Evolutionary conservation across 2,113 vertebrate species (phyloP).

Genomic region (Hemiprocne comata): DNA sequence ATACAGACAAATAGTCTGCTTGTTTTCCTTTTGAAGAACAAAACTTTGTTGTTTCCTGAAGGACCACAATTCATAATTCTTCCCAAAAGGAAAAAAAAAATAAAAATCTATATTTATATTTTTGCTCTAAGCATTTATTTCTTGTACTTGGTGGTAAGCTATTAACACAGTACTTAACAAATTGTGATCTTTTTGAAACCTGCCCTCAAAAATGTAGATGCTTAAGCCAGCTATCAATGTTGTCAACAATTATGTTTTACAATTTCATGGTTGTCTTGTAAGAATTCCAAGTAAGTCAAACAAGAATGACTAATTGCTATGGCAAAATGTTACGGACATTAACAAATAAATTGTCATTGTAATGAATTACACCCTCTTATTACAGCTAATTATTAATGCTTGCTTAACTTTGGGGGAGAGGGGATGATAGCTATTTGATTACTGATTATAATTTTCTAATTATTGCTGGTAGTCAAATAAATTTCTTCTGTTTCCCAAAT

Average conservation of each 20-base stretch:
- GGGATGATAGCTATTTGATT: slow-evolving; percentile 19
- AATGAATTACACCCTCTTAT: slow-evolving; percentile 34
- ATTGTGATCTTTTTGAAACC: background rate
- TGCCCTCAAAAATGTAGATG: background rate
- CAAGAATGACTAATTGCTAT: slow-evolving; percentile 41
- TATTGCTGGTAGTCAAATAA: slow-evolving; percentile 14
- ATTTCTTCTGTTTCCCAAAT: slow-evolving; percentile 41
- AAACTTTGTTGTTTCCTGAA: background rate
- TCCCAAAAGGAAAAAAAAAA: background rate
- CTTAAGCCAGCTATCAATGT: background rate
- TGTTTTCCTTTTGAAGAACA: slow-evolving; percentile 30
- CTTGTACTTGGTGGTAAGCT: background rate
- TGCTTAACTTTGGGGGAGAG: slow-evolving; percentile 8
- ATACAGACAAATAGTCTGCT: background rate
- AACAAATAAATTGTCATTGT: slow-evolving; percentile 44
- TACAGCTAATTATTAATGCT: slow-evolving; percentile 43
- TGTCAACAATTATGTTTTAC: slow-evolving; percentile 41
- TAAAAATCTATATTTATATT: background rate
- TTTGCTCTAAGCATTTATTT: background rate
- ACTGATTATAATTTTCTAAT: slow-evolving; percentile 51
- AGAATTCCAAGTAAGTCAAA: slow-evolving; percentile 45
- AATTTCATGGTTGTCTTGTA: slow-evolving; percentile 34
- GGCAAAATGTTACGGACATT: slow-evolving; percentile 1
- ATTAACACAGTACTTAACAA: background rate
- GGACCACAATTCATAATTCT: background rate